Conservation (phyloP, 2,797 vertebrate species). For the Mastacembelus armatus region DNA sequence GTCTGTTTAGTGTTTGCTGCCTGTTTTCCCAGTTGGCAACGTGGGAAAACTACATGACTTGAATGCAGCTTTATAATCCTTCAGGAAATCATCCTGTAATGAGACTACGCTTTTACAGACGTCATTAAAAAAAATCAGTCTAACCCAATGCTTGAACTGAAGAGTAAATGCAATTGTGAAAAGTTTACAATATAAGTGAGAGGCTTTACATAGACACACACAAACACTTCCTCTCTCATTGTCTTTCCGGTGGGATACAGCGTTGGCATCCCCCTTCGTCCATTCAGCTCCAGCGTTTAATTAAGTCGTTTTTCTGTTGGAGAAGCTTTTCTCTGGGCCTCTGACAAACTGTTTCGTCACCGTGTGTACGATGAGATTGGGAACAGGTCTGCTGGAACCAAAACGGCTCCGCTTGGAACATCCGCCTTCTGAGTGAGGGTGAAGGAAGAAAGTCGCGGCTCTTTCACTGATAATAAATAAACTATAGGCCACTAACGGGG, state of each 20-base stretch:
- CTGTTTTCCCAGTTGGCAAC: constrained; percentile 49
- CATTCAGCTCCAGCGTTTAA: constrained; percentile 62
- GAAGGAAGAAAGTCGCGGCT: constrained; percentile 17
- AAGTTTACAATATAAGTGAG: constrained; percentile 14
- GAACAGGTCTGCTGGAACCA: constrained; percentile 49
- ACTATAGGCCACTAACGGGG: too few species aligned
- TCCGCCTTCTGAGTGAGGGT: constrained; percentile 11
- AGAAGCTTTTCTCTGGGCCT: constrained; percentile 49
- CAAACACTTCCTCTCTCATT: constrained; percentile 60
- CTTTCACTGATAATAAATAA: neutral
- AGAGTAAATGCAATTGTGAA: neutral
- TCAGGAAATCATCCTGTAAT: constrained; percentile 11
- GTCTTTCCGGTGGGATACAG: constrained; percentile 59
- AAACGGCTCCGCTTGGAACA: constrained; percentile 26
- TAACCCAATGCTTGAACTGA: neutral
- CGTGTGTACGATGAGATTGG: constrained; percentile 62
- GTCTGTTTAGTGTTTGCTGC: constrained; percentile 22
- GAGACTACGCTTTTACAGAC: neutral
- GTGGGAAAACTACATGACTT: constrained; percentile 43
- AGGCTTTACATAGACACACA: constrained; percentile 19
- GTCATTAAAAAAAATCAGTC: neutral
- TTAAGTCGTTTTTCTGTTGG: constrained; percentile 66
- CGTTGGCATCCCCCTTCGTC: constrained; percentile 41
- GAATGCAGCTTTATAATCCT: constrained; percentile 47
- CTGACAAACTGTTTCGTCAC: constrained; percentile 64